Evolutionary conservation across 2,113 vertebrate species (phyloP).

Genomic region (Strix aluco): DNA sequence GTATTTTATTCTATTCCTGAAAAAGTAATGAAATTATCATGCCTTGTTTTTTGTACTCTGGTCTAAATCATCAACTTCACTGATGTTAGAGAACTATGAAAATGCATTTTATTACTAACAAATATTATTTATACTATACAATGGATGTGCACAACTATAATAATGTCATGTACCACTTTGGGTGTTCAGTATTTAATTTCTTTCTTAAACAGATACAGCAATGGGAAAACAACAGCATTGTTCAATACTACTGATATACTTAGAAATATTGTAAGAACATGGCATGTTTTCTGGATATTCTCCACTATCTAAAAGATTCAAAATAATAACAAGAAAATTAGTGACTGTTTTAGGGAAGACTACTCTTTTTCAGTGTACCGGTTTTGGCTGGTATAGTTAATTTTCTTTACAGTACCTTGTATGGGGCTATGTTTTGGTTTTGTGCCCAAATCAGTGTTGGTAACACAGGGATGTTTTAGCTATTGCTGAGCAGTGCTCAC

Average conservation of each 20-base stretch:
- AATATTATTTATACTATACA: background rate
- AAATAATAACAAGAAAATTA: background rate
- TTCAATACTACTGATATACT: background rate
- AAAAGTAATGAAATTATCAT: background rate
- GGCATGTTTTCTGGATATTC: background rate
- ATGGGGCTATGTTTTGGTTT: background rate
- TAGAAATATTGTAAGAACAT: background rate
- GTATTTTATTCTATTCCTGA: background rate
- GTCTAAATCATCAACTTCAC: background rate
- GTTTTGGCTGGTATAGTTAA: background rate
- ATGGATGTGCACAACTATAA: background rate
- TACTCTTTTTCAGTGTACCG: background rate
- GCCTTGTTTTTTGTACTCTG: background rate
- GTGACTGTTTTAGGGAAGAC: background rate
- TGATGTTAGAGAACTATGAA: background rate
- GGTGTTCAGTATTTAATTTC: background rate
- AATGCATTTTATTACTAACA: background rate
- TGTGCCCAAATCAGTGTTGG: background rate
- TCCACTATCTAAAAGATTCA: background rate
- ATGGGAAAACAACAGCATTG: background rate
- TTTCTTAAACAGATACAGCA: background rate
- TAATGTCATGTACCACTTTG: background rate
- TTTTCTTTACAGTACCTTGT: background rate
- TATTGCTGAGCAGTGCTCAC: background rate
- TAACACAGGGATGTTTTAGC: background rate